phyloP scores from a whole-genome alignment of 2,888 invertebrate species.

The Charanyca ferruginea region DNA sequence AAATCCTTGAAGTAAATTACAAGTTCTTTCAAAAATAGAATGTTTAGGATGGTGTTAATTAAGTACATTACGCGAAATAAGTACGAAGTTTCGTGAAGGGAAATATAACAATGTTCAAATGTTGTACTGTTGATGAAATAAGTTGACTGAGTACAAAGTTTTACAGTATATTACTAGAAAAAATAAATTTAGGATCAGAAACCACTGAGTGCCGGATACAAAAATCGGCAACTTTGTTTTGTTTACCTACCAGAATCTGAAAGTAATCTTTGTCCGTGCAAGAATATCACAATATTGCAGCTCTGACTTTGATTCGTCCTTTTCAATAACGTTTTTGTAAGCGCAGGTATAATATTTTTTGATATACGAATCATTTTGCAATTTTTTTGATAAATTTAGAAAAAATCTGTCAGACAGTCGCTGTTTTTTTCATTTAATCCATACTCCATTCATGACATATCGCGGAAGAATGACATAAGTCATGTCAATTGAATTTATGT shows the following conservation, averaged over 20 bases:
- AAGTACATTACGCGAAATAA: conserved; percentile 2
- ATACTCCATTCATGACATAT: neutral
- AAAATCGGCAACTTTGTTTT: conserved; percentile 30
- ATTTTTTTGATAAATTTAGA: conserved; percentile 38
- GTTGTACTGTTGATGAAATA: neutral
- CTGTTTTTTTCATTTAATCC: neutral
- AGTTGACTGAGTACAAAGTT: neutral
- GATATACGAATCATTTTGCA: conserved; percentile 82
- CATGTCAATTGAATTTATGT: no score
- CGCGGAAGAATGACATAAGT: neutral
- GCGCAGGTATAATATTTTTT: conserved; percentile 73
- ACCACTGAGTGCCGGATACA: neutral
- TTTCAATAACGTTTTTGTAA: conserved; percentile 73
- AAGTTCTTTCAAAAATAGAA: conserved; percentile 3
- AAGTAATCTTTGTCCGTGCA: conserved; percentile 74
- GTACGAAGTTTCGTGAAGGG: neutral
- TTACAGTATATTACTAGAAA: neutral
- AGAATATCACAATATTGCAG: conserved; percentile 67
- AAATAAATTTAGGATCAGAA: neutral
- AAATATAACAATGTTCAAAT: neutral
- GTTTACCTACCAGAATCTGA: conserved; percentile 79
- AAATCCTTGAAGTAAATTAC: conserved; percentile 20
- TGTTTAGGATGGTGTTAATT: neutral
- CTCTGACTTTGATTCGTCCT: conserved; percentile 67
- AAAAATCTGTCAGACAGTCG: neutral